phyloP scores from a whole-genome alignment of 2,113 vertebrate species.

The Stigmatopora argus region DNA sequence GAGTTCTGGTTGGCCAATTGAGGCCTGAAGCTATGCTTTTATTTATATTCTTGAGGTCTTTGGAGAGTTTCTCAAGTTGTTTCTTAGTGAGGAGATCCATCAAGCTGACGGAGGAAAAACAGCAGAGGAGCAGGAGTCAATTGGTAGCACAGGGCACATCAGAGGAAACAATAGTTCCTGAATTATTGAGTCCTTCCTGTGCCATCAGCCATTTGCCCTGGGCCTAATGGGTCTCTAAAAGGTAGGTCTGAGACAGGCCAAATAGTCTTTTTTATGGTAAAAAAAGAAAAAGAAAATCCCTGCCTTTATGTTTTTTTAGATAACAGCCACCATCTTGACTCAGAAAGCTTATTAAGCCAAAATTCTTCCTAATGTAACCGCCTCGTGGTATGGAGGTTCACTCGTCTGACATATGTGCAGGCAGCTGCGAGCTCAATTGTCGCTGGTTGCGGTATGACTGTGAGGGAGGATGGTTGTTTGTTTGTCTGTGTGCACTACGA shows the following conservation, averaged over 20 bases:
- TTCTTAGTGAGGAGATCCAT: constrained; percentile 55
- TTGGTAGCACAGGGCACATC: constrained; percentile 58
- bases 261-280: constrained; percentile 37
- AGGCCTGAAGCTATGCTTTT: constrained; percentile 43
- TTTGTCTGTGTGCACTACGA: too few species aligned
- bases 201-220: constrained; percentile 59
- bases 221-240: constrained; percentile 68
- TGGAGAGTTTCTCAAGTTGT: constrained; percentile 38
- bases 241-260: constrained; percentile 21
- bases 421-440: too few species aligned
- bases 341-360: constrained; percentile 13
- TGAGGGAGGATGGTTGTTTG: too few species aligned
- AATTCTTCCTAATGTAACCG: not conserved
- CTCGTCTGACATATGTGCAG: too few species aligned
- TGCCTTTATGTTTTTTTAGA: constrained; percentile 12
- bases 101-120: constrained; percentile 50
- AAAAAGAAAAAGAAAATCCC: constrained; percentile 15
- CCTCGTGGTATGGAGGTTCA: too few species aligned
- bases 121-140: constrained; percentile 63
- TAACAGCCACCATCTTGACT: constrained; percentile 12
- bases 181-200: constrained; percentile 72
- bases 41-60: constrained; percentile 50
- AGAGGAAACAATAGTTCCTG: constrained; percentile 69
- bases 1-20: constrained; percentile 9
- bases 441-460: too few species aligned